Conservation (phyloP, 2,888 invertebrate genomes). For the Tethea ocularis region DNA sequence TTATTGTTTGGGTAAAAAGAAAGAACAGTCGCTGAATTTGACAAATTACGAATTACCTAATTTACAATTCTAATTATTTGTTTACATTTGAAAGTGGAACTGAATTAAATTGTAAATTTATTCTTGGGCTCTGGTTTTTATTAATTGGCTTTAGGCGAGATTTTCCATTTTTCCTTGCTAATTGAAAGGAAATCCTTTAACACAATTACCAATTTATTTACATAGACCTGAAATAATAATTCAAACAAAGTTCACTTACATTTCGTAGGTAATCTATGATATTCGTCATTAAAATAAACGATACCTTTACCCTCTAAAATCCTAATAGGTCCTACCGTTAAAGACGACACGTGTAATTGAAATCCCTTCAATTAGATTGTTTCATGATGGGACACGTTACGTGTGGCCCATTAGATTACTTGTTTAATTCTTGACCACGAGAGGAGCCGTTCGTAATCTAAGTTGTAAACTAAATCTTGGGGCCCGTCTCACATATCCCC, state of each 20-base stretch:
- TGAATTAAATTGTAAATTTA: conserved; percentile 68
- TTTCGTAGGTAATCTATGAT: neutral
- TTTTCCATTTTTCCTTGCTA: conserved; percentile 29
- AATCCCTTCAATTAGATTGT: conserved; percentile 58
- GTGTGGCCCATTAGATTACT: conserved; percentile 69
- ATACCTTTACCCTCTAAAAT: conserved; percentile 5
- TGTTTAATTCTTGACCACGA: conserved; percentile 82
- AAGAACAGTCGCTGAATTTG: conserved; percentile 37
- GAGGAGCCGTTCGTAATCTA: conserved; percentile 67
- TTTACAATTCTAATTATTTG: conserved; percentile 73
- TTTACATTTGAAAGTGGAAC: conserved; percentile 51
- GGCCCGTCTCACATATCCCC: conserved; percentile 78
- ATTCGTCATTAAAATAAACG: conserved; percentile 3
- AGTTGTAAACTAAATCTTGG: conserved; percentile 83
- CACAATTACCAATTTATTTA: neutral
- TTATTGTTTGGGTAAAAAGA: conserved; percentile 25
- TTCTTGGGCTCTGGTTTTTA: conserved; percentile 59
- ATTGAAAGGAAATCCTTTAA: conserved; percentile 24
- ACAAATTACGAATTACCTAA: conserved; percentile 59
- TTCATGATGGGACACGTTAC: conserved; percentile 52
- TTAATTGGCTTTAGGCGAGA: conserved; percentile 45
- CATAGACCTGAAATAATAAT: neutral
- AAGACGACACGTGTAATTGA: conserved; percentile 47
- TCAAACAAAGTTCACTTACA: neutral
- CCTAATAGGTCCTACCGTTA: conserved; percentile 5